A percentile compares a stretch with the other conserved stretches of the same genome.
Conservation (phyloP, 2,888 invertebrate genomes). For the Pseudococcus viburni region DNA sequence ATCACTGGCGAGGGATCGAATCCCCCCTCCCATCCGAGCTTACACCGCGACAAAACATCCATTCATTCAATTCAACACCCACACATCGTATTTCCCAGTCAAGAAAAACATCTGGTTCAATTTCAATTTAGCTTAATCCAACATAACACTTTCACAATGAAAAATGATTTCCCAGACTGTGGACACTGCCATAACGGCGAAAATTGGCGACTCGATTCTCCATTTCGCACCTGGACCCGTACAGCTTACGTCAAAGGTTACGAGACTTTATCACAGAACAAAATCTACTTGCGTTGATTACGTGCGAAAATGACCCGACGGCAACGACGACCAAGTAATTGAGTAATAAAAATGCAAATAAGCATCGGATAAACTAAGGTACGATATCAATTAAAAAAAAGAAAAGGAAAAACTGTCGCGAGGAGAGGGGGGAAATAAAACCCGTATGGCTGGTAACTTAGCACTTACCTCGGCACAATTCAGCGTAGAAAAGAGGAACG, state of each 20-base stretch:
- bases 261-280: neutral
- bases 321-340: neutral
- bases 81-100: neutral
- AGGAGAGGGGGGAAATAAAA: neutral
- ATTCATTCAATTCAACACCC: neutral
- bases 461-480: neutral
- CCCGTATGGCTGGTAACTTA: neutral
- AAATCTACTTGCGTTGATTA: slow-evolving; percentile 10
- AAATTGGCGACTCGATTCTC: neutral
- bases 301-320: neutral
- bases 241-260: neutral
- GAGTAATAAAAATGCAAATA: slow-evolving; percentile 29
- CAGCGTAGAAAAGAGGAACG: neutral
- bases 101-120: neutral
- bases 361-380: neutral
- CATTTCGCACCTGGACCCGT: neutral
- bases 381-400: neutral
- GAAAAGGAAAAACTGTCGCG: neutral
- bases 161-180: neutral
- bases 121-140: neutral
- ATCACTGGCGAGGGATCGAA: no score
- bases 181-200: neutral
- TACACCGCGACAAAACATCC: no score
- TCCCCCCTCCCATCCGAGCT: no score
- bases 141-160: neutral